phyloP scores from a whole-genome alignment of 2,113 vertebrate genomes.

The Dissostichus mawsoni region DNA sequence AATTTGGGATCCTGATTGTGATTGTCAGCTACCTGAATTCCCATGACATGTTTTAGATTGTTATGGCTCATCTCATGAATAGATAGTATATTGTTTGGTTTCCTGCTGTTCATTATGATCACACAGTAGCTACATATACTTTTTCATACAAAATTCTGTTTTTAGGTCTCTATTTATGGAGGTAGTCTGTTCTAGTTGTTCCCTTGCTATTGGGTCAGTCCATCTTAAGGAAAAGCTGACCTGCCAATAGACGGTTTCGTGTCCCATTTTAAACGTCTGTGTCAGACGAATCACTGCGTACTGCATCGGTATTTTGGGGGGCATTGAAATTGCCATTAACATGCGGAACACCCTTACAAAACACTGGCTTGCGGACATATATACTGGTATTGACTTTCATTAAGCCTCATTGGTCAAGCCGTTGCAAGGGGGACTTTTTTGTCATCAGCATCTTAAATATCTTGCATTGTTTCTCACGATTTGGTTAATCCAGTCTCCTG shows the following conservation, averaged over 20 bases:
- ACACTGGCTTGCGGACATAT: background rate
- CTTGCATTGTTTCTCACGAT: background rate
- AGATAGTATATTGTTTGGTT: background rate
- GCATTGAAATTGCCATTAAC: background rate
- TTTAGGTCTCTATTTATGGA: background rate
- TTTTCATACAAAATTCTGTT: background rate
- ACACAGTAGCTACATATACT: background rate
- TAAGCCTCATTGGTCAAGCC: background rate
- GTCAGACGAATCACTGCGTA: constrained; percentile 2
- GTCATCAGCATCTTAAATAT: background rate
- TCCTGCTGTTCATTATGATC: background rate
- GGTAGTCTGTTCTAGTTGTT: no score
- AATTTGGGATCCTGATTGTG: background rate
- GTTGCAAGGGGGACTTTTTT: no score
- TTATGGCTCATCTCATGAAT: background rate
- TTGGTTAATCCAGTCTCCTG: background rate
- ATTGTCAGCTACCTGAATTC: background rate
- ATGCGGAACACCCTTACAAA: background rate
- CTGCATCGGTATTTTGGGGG: constrained; percentile 15
- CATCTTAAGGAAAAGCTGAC: constrained; percentile 9
- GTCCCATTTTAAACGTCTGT: constrained; percentile 33
- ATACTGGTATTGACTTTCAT: background rate
- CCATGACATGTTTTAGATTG: background rate
- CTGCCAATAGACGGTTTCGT: background rate
- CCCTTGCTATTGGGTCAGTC: background rate